Conservation (phyloP, 2,113 vertebrate genomes). For the Poeciliopsis retropinna region DNA sequence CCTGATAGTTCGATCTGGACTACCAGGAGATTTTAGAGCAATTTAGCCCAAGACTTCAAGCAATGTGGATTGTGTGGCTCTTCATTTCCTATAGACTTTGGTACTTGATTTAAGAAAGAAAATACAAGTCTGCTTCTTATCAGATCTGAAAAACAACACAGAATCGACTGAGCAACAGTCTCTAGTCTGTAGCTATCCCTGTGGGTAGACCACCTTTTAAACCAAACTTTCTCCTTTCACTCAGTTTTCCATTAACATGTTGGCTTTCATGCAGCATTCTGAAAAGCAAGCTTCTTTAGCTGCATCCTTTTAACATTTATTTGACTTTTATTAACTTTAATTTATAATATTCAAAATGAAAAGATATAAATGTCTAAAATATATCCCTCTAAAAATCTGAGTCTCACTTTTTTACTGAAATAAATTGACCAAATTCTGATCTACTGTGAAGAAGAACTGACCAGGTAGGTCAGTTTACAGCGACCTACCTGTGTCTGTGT, state of each 20-base stretch:
- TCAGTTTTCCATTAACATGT: no score
- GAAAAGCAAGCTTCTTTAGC: no score
- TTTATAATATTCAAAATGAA: no score
- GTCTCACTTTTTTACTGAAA: background rate
- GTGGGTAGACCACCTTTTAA: no score
- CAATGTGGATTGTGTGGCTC: background rate
- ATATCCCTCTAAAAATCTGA: background rate
- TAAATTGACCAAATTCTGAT: background rate
- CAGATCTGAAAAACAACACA: background rate
- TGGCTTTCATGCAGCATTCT: no score
- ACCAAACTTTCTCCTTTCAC: no score
- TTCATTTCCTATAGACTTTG: background rate
- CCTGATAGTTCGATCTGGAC: no score
- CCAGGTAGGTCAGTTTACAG: background rate
- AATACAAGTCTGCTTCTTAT: background rate
- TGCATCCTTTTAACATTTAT: no score
- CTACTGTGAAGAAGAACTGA: background rate
- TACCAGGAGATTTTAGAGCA: background rate
- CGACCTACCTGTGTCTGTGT: conserved; percentile 88
- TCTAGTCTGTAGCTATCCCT: no score
- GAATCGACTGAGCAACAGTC: background rate
- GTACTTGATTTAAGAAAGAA: background rate
- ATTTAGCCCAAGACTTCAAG: background rate
- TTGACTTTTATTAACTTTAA: no score
- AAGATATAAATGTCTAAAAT: background rate